Percentiles rank a stretch among this genome's conserved stretches.
Evolutionary conservation across 2,797 vertebrate species (phyloP).

Genomic region (Adrianichthys oophorus): DNA sequence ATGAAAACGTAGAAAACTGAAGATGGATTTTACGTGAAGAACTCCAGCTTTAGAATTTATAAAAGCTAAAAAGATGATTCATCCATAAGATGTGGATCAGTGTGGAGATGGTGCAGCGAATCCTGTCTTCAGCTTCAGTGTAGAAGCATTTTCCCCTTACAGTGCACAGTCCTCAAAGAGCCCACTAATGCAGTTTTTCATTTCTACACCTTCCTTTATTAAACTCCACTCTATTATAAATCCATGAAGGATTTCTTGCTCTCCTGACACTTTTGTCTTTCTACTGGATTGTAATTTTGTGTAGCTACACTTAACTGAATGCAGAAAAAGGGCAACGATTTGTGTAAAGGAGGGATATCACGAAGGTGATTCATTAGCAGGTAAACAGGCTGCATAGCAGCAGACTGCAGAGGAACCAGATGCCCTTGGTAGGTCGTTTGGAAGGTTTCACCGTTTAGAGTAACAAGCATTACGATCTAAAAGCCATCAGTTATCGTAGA

Average conservation of each 20-base stretch:
- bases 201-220: slow-evolving; percentile 18
- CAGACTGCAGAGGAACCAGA: slow-evolving; percentile 19
- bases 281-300: slow-evolving; percentile 51
- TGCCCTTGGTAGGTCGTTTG: slow-evolving; percentile 38
- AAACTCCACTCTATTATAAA: slow-evolving; percentile 41
- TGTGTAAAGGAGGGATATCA: slow-evolving; percentile 23
- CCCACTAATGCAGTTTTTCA: slow-evolving; percentile 7
- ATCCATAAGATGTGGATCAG: no score
- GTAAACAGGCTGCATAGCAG: slow-evolving; percentile 14
- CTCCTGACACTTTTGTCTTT: slow-evolving; percentile 37
- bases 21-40: slow-evolving; percentile 16
- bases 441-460: slow-evolving; percentile 27
- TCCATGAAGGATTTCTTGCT: slow-evolving; percentile 31
- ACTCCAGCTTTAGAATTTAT: slow-evolving; percentile 17
- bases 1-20: slow-evolving; percentile 13
- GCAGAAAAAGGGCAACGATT: slow-evolving; percentile 30
- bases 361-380: slow-evolving; percentile 48
- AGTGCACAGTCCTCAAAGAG: slow-evolving; percentile 23
- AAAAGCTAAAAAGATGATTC: slow-evolving; percentile 17
- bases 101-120: slow-evolving; percentile 3
- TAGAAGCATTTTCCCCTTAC: not conserved
- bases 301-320: slow-evolving; percentile 20
- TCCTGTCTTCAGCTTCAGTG: slow-evolving; percentile 17
- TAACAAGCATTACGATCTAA: slow-evolving; percentile 30
- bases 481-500: slow-evolving; percentile 29